phyloP scores from a whole-genome alignment of 2,797 vertebrate species.

The Gymnodraco acuticeps region DNA sequence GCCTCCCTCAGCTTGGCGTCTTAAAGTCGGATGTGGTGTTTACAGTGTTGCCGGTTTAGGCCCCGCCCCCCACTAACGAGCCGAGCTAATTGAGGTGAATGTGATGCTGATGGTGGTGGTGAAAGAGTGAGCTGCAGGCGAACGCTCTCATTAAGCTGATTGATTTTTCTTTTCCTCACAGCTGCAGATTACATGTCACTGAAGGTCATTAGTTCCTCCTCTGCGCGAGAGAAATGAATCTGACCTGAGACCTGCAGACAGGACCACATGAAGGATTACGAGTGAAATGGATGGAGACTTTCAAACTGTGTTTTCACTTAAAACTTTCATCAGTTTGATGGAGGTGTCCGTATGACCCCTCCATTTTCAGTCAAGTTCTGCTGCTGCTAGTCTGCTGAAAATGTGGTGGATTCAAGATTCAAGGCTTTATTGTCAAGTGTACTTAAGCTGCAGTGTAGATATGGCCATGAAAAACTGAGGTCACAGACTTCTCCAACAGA shows the following conservation, averaged over 20 bases:
- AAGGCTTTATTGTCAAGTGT: no score
- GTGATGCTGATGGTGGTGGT: slow-evolving; percentile 24
- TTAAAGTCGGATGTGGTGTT: not conserved
- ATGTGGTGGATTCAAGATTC: no score
- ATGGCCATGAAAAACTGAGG: no score
- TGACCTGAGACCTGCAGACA: slow-evolving; percentile 82
- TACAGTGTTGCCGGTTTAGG: slow-evolving; percentile 9
- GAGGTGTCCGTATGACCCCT: not conserved
- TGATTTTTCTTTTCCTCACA: slow-evolving; percentile 89
- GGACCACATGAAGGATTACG: slow-evolving; percentile 89
- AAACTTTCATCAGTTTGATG: not conserved
- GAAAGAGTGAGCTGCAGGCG: slow-evolving; percentile 19
- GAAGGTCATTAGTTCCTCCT: slow-evolving; percentile 91
- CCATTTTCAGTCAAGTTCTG: not conserved
- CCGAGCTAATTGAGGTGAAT: slow-evolving; percentile 30
- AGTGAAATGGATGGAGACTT: slow-evolving; percentile 76
- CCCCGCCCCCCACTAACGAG: slow-evolving; percentile 27
- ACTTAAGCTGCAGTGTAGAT: no score
- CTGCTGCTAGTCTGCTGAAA: not conserved
- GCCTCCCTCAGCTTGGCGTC: not conserved
- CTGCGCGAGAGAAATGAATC: slow-evolving; percentile 89
- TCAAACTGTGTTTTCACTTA: not conserved
- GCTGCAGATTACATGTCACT: slow-evolving; percentile 91
- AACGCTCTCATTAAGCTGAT: slow-evolving; percentile 83
- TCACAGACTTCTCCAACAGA: no score